Conservation (phyloP, 2,888 invertebrate genomes). For the Drosophila paranaensis region DNA sequence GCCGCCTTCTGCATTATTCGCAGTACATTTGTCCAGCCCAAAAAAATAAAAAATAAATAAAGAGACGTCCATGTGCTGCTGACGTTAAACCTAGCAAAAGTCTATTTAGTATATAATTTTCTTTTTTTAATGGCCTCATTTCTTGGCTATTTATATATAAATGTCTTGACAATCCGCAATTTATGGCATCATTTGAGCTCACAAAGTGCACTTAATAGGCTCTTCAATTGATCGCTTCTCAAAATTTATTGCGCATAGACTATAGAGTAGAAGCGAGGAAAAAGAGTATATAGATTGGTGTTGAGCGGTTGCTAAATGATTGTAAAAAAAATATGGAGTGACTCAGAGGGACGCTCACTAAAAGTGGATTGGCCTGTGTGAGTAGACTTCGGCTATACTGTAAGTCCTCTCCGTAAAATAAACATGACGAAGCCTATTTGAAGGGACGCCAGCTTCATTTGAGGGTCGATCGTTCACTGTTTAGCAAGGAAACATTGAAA, state of each 20-base stretch:
- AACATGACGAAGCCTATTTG: too few species aligned
- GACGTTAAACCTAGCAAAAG: constrained; percentile 8
- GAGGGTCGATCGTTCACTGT: too few species aligned
- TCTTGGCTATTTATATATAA: constrained; percentile 4
- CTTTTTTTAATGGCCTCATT: constrained; percentile 6
- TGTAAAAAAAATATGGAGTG: neutral
- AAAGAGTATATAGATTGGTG: neutral
- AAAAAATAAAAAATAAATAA: neutral
- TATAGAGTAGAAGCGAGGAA: too few species aligned
- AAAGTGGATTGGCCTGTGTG: too few species aligned
- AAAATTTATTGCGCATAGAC: neutral
- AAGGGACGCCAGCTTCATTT: too few species aligned
- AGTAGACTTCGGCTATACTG: neutral
- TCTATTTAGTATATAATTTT: constrained; percentile 1
- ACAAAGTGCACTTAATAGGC: constrained; percentile 18
- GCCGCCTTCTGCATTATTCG: constrained; percentile 57
- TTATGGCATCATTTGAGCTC: constrained; percentile 17
- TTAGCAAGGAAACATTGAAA: too few species aligned
- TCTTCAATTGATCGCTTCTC: constrained; percentile 13
- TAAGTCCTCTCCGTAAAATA: too few species aligned
- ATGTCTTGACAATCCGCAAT: constrained; percentile 5
- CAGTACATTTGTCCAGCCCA: constrained; percentile 66
- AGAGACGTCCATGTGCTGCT: neutral
- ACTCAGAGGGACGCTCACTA: neutral
- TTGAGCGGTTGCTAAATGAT: neutral